These are phyloP conservation scores for Rapana venosa DNA, from an alignment of 2,888 invertebrate species.

Conservation along the genomic window DNA sequence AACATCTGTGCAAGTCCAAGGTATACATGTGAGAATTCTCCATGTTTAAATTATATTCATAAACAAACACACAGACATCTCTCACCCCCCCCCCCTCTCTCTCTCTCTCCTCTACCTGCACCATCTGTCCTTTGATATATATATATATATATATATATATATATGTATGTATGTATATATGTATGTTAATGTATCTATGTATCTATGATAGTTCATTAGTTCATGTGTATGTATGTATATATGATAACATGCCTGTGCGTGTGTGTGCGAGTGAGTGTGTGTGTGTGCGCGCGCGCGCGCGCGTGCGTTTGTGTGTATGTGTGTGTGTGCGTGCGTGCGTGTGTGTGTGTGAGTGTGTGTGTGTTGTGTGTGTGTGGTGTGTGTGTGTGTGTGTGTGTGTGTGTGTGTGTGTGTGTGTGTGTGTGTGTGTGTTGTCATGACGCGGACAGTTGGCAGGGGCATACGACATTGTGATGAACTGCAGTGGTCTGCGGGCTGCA, in stretches of 20 bases:
- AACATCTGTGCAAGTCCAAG: too few relatives aligned
- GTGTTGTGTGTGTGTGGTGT: conserved; percentile 27
- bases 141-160: neutral
- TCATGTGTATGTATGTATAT: neutral
- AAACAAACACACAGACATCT: too few relatives aligned
- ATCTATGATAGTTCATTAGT: neutral
- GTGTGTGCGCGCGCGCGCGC: neutral
- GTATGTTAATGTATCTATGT: neutral
- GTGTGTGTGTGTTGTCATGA: neutral
- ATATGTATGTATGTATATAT: neutral
- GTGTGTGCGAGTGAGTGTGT: neutral
- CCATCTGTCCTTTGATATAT: neutral
- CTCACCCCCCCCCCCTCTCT: too few relatives aligned
- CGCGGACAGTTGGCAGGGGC: conserved; percentile 72
- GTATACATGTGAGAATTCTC: too few relatives aligned
- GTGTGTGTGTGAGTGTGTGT: neutral
- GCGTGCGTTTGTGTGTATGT: neutral
- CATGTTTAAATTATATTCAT: too few relatives aligned
- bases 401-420: neutral
- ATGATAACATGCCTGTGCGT: neutral
- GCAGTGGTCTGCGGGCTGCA: conserved; percentile 77
- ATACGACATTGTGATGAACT: conserved; percentile 79
- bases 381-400: neutral
- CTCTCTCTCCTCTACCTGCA: too few relatives aligned
- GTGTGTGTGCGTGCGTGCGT: neutral